Evolutionary conservation across 1,140 invertebrate genomes (phyloP), one percentile per base, ranked within the genome.

Genomic region (Drosophila lini): DNA sequence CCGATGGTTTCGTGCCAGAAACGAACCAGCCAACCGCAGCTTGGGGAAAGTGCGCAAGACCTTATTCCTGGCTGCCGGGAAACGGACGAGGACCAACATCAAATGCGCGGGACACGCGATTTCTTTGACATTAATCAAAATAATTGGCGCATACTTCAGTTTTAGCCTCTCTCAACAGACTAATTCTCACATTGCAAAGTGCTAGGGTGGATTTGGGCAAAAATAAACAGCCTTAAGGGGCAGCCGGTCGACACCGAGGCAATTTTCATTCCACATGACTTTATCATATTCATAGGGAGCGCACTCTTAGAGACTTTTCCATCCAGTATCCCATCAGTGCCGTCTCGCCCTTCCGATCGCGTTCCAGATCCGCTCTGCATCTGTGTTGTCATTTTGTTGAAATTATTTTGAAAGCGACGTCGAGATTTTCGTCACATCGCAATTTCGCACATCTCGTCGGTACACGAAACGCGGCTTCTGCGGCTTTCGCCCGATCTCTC

Each of bases 41-140:
- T 60, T 32, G 69, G 53, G 58, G 16, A 36, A 36, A 40, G 16
- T 42, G 67, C 63, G 70, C 63, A 41, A 25, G 22, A 59, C 36
- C 13, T 44, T 31, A 53, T 60, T 40, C 38, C 9, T 57, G 60
- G 11, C 16, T 11, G 36, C 61, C 31, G 41, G 19, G 22, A n/a
- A 16, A 11, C 50, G 48, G 42, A 45, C n/a, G 59, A 64, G 41
- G 60, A 69, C 62, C 62, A 84, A 89, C 84, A 81, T 84, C 78
- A 89, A 89, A 89, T 89, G 61, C 78, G 47, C 84, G 57, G 80
- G 78, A 89, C 85, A 89, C 78, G 84, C 85, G 78, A 89, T 89
- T 89, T 90, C 80, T 89, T 89, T 89, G 84, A 89, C 84, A 89
- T 89, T 89, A 89, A 89, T 89, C 84, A 89, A 89, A 89, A 89